phyloP scores from a whole-genome alignment of 2,888 invertebrate species.

The Drosophila multiciliata region DNA sequence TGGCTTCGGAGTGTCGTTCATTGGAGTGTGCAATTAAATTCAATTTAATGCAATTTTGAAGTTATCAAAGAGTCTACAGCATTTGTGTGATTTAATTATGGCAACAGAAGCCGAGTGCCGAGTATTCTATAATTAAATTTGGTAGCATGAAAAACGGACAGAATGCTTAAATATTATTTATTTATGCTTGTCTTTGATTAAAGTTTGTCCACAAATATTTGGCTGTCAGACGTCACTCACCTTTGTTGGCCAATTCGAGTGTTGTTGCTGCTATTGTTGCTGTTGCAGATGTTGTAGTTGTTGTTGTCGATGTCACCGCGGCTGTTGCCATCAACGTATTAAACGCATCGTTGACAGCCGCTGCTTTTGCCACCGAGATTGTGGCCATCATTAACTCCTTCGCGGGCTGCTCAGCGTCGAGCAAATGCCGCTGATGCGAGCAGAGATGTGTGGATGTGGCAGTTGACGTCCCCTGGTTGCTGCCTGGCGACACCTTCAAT shows the following conservation, averaged over 20 bases:
- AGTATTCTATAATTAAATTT: neutral
- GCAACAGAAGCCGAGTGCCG: no score
- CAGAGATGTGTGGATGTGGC: slow-evolving; percentile 58
- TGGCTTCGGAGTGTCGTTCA: neutral
- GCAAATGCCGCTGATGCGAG: slow-evolving; percentile 83
- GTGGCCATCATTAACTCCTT: slow-evolving; percentile 55
- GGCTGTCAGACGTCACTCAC: slow-evolving; percentile 43
- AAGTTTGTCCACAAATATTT: slow-evolving; percentile 8
- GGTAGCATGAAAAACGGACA: neutral
- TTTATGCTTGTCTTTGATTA: slow-evolving; percentile 4
- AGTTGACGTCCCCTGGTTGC: slow-evolving; percentile 25
- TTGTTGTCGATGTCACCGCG: slow-evolving; percentile 22
- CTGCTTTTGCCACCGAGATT: slow-evolving; percentile 23
- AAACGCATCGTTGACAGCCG: slow-evolving; percentile 56
- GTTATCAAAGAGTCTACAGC: neutral
- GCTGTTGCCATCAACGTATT: slow-evolving; percentile 53
- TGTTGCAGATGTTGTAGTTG: slow-evolving; percentile 30
- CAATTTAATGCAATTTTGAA: neutral
- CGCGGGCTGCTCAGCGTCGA: slow-evolving; percentile 73
- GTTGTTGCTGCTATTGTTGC: slow-evolving; percentile 42
- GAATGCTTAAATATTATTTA: slow-evolving; percentile 5
- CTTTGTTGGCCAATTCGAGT: slow-evolving; percentile 63
- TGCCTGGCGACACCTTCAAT: slow-evolving; percentile 64
- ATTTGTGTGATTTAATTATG: neutral
- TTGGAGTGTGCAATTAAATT: neutral